Base-by-base conservation (phyloP, 2,797 vertebrate species). In the Pampus argenteus region DNA sequence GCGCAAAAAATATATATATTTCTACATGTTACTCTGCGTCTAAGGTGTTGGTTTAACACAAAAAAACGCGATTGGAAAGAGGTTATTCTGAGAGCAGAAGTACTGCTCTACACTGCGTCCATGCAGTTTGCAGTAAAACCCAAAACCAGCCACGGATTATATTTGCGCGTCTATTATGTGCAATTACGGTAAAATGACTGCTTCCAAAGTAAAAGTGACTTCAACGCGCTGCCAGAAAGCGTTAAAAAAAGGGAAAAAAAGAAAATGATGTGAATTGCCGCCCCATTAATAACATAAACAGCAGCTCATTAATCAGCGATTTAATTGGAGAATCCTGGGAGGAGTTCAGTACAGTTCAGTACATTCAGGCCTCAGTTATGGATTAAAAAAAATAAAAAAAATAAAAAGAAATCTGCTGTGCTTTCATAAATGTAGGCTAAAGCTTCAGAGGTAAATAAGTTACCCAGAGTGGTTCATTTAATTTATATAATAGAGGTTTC, bases 1-100 rank as follows among this genome's bases (percentile, higher is more conserved):
- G 51, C 64, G 54, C 34, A 0, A 34, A 36, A 47, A n/a, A n/a
- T n/a, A n/a, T n/a, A 55, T 34, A 68, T 36, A 45, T 50, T 40
- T n/a, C 64, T 45, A 15, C 0, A 11, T 9, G 36, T 31, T 8
- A 4, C 26, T n/a, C 9, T 56, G 60, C 20, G 42, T 42, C n/a
- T 9, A 4, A 6, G 20, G 18, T 11, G 23, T 4, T n/a, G 36
- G 15, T 9, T 56, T 38, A n/a, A n/a, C 2, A 52, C 28, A 36
- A 1, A 55, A 28, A 25, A 25, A 4, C 31, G 10, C 9, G 1
- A 10, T 28, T 34, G 13, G 1, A 5, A 10, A 22, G 9, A 11
- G 20, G 5, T 26, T 36, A 31, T 10, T 13, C 17, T 14, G 4
- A 9, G 40, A 9, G 3, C 0, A 3, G 34, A 10, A 10, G 2